Evolutionary conservation across 1,140 invertebrate genomes (phyloP).

Genomic region (Temnothorax nylanderi): DNA sequence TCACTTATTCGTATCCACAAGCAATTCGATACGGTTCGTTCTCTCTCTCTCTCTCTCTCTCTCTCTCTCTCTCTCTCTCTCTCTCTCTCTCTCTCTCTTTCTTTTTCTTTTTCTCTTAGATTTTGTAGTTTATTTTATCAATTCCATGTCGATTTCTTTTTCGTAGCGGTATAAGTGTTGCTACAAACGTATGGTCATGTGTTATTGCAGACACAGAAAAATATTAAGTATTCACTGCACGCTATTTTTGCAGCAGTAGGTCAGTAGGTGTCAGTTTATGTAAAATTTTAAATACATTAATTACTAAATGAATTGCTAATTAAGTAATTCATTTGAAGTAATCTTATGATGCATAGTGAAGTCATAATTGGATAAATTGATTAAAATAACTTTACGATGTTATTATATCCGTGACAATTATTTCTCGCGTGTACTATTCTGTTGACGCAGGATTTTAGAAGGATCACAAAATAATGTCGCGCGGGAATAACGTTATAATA

Average conservation of each 20-base stretch:
- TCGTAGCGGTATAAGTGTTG: background rate
- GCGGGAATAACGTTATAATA: slow-evolving; percentile 5
- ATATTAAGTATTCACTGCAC: background rate
- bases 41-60: background rate
- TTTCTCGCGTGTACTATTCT: background rate
- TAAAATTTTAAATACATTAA: background rate
- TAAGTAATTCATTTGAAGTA: too few species aligned
- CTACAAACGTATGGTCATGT: background rate
- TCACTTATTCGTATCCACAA: background rate
- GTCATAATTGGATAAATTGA: background rate
- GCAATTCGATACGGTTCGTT: slow-evolving; percentile 7
- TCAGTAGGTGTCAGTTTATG: background rate
- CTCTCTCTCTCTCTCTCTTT: background rate
- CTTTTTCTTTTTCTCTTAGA: background rate
- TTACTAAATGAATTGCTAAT: background rate
- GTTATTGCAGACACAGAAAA: background rate
- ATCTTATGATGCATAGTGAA: slow-evolving; percentile 5
- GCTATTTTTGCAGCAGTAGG: background rate
- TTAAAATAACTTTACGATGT: background rate
- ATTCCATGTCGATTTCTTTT: slow-evolving; percentile 25
- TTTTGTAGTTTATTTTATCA: slow-evolving; percentile 12
- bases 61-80: background rate
- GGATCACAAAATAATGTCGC: background rate
- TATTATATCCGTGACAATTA: slow-evolving; percentile 5
- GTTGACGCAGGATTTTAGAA: background rate